Evolutionary conservation across 2,113 vertebrate genomes (phyloP).

Genomic region (Puffinus mauretanicus): DNA sequence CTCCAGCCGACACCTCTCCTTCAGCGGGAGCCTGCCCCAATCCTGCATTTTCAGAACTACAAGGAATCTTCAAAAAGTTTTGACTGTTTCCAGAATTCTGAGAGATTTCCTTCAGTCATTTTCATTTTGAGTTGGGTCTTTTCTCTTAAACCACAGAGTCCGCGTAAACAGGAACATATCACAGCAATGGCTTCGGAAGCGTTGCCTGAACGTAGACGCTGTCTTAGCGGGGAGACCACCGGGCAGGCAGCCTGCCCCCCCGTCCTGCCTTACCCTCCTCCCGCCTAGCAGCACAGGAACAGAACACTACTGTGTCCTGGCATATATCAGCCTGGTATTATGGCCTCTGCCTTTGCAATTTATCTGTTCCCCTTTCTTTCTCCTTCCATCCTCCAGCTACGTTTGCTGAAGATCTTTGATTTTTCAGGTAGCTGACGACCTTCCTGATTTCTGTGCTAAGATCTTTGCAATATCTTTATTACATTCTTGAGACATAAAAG

Average conservation of each 20-base stretch:
- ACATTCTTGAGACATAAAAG: not conserved
- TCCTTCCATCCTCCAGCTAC: not conserved
- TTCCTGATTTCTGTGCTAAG: not conserved
- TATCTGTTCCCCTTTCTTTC: not conserved
- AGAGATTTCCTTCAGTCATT: not conserved
- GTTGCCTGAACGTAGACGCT: fast-evolving
- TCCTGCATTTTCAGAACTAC: not conserved
- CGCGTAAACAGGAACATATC: not conserved
- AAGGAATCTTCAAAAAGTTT: not conserved
- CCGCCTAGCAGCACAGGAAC: not conserved
- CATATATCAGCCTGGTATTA: fast-evolving
- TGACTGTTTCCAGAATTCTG: not conserved
- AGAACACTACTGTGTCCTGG: fast-evolving
- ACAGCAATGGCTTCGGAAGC: not conserved
- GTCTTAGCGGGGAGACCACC: not conserved
- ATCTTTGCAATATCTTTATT: not conserved
- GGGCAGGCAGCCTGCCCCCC: fast-evolving
- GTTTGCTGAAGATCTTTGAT: not conserved
- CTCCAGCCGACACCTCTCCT: not conserved
- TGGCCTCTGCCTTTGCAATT: not conserved
- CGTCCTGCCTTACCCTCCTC: not conserved
- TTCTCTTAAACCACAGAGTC: not conserved
- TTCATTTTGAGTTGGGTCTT: not conserved
- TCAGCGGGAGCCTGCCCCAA: fast-evolving
- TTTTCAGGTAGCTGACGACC: not conserved